Evolutionary conservation across 2,888 invertebrate species (phyloP), one percentile per base, ranked within the genome.

Genomic region (Phanerotoma sp.): DNA sequence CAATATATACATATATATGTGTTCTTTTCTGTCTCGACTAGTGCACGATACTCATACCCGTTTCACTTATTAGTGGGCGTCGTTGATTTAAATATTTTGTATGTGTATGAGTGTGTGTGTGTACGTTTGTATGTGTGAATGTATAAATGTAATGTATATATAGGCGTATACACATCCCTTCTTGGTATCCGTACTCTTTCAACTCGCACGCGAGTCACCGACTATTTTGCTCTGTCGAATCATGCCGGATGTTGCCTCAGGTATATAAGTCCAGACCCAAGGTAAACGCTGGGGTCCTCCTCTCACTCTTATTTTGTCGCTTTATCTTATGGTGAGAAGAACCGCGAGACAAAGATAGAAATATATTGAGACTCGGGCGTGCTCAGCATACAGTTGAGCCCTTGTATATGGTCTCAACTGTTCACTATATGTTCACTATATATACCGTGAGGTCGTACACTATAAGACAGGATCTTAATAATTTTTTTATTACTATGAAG

Each of bases 191-290:
- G 10, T 25, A 42, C 18, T 51, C 35, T 21, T 9, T 11, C 41
- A 41, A 42, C 37, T 18, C 44, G 44, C 54, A 55, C 51, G 49
- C 62, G 62, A 63, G 63, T 63, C 58, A 60, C 56, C 54, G 57
- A 61, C 68, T 67, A 70, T 73, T 73, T 69, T 67, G 65, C 68
- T 66, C 60, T 57, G 73, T 72, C 72, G 73, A 74, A 72, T 76
- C 74, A 73, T 69, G 69, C 75, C 75, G 75, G 75, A 76, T 76
- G 74, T 76, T 75, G 72, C 75, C 67, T 68, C 72, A 73, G 69
- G 66, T 62, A 58, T 54, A 53, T 51, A 58, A 62, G 58, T 35
- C 52, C 52, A 46, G 22, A 11, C 44, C 37, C 50, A 47, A 35
- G 45, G 42, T 42, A 38, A 38, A 20, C 52, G 44, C 54, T 33